Base-by-base conservation (phyloP, 2,888 invertebrate genomes). In the Helobdella robusta region DNA sequence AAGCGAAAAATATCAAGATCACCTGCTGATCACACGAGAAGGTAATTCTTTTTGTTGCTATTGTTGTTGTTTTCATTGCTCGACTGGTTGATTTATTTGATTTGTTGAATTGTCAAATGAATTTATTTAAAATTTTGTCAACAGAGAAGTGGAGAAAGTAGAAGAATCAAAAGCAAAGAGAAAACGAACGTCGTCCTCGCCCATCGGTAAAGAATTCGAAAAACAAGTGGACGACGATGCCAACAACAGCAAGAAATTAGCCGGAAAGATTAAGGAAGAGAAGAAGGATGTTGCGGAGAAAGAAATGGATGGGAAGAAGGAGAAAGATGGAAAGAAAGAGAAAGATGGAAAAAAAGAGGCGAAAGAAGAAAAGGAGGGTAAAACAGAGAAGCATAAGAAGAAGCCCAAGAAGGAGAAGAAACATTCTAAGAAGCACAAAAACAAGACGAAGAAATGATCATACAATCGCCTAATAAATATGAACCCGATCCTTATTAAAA, bases 401-500 rank as follows among this genome's bases (percentile, higher is more conserved):
- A 52, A 61, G 56, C 61, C 62, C 46, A 66, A 62, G 54, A 66
- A 66, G 32, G 56, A 66, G 35, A 66, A 66, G 46, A 61, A 62
- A 32, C 62, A 62, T 30, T 30, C 50, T 2, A 66, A 66, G 52
- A 66, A 66, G 52, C 61, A 66, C 56, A 56, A 56, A 28, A 30
- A 28, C 23, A 56, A 56, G 32, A 28, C 18, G 1, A n/a, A n/a
- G 8, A 32, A 56, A 25, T 56, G 56, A 56, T n/a, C n/a, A n/a
- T n/a, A n/a, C n/a, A n/a, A n/a, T n/a, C n/a, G n/a, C n/a, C n/a
- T n/a, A n/a, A n/a, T n/a, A n/a, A n/a, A n/a, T n/a, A n/a, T n/a
- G n/a, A n/a, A n/a, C n/a, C n/a, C n/a, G n/a, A n/a, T n/a, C n/a
- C n/a, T n/a, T n/a, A n/a, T n/a, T n/a, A n/a, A n/a, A n/a, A n/a